Conservation (phyloP, 1,140 invertebrate genomes). For the Hypothenemus hampei region DNA sequence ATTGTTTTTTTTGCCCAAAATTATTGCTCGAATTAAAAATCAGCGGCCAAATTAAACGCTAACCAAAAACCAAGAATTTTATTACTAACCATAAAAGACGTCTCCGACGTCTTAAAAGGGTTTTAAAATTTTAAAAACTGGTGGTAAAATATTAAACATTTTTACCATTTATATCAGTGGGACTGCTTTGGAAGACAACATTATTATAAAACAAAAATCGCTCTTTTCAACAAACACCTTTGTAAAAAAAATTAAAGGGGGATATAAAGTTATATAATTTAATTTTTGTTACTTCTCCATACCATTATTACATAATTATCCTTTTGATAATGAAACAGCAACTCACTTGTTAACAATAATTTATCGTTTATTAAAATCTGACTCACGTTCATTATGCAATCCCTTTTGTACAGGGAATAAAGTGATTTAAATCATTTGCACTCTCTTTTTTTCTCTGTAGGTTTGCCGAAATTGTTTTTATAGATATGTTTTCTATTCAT, state of each 20-base stretch:
- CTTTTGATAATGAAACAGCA: neutral
- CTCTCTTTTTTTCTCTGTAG: no score
- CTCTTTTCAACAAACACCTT: neutral
- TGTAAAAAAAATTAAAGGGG: neutral
- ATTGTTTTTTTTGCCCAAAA: no score
- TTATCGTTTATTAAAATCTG: neutral
- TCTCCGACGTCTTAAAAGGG: conserved; percentile 22
- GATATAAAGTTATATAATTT: neutral
- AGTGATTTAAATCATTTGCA: no score
- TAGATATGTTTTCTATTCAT: no score
- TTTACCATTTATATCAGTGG: conserved; percentile 9
- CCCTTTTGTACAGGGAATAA: no score
- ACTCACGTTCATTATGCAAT: no score
- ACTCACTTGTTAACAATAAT: neutral
- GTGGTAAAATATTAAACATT: conserved; percentile 21
- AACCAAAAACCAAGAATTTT: no score
- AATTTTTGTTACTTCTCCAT: neutral
- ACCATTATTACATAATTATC: neutral
- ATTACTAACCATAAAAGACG: no score
- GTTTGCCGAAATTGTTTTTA: no score
- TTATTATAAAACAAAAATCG: conserved; percentile 3
- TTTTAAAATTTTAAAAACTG: conserved; percentile 25
- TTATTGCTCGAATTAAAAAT: no score
- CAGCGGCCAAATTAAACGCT: no score
- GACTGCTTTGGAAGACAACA: conserved; percentile 6